Evolutionary conservation across 2,113 vertebrate genomes (phyloP).

Genomic region (Sprattus sprattus): DNA sequence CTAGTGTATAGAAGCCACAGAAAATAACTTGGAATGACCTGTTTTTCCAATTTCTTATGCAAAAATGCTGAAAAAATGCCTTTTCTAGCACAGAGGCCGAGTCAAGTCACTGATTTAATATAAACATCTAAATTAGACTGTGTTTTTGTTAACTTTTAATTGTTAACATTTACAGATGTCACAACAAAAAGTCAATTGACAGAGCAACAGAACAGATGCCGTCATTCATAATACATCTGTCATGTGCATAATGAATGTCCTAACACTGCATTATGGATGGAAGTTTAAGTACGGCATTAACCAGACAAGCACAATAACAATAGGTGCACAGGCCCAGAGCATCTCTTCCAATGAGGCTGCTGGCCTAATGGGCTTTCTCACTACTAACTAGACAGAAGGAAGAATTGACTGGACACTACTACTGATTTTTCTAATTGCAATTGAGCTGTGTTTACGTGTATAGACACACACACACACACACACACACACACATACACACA

Average conservation of each 20-base stretch:
- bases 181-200: conserved; percentile 11
- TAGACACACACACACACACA: not conserved
- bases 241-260: not conserved
- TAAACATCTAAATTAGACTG: not conserved
- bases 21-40: not conserved
- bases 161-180: not conserved
- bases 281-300: not conserved
- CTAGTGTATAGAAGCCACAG: not conserved
- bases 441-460: not conserved
- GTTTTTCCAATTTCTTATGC: too few species aligned
- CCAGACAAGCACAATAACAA: not conserved
- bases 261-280: not conserved
- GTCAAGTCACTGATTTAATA: too few species aligned
- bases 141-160: not conserved
- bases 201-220: conserved; percentile 17
- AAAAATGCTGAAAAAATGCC: not conserved
- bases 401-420: not conserved
- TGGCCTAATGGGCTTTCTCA: not conserved
- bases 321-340: not conserved
- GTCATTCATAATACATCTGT: not conserved
- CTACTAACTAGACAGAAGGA: not conserved
- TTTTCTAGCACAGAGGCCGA: too few species aligned
- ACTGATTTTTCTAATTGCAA: not conserved
- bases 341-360: not conserved
- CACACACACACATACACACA: too few species aligned